Conservation (phyloP, 2,113 vertebrate species). For the Sisor rabdophorus region DNA sequence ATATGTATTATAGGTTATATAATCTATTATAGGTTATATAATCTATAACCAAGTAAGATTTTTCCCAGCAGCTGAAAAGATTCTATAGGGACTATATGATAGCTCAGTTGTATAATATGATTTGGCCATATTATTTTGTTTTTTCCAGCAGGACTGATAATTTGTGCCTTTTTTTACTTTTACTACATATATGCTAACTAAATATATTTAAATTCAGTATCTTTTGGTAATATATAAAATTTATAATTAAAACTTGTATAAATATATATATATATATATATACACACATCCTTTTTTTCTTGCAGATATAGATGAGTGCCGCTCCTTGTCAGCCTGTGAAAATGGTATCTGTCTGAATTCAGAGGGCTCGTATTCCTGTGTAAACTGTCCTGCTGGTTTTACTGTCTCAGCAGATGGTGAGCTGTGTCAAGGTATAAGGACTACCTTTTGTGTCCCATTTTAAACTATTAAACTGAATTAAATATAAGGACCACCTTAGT, state of each 20-base stretch:
- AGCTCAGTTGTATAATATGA: background rate
- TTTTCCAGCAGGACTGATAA: background rate
- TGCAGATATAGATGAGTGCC: conserved; percentile 73
- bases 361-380: conserved; percentile 69
- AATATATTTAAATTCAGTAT: background rate
- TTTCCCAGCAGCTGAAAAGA: too few relatives aligned
- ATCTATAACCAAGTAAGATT: too few relatives aligned
- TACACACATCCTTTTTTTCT: background rate
- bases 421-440: conserved; percentile 68
- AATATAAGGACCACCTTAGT: background rate
- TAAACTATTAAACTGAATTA: too few relatives aligned
- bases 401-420: conserved; percentile 67
- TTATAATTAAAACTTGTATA: background rate
- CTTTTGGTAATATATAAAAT: background rate
- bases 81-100: background rate
- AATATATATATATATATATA: too few relatives aligned
- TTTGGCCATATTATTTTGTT: background rate
- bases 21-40: too few relatives aligned
- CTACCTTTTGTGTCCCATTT: background rate
- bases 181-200: background rate
- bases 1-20: too few relatives aligned
- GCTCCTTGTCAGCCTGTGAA: conserved; percentile 59
- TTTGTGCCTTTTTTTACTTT: background rate
- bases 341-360: conserved; percentile 73
- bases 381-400: conserved; percentile 67